phyloP scores from a whole-genome alignment of 2,113 vertebrate genomes.

The Syrmaticus mikado region DNA sequence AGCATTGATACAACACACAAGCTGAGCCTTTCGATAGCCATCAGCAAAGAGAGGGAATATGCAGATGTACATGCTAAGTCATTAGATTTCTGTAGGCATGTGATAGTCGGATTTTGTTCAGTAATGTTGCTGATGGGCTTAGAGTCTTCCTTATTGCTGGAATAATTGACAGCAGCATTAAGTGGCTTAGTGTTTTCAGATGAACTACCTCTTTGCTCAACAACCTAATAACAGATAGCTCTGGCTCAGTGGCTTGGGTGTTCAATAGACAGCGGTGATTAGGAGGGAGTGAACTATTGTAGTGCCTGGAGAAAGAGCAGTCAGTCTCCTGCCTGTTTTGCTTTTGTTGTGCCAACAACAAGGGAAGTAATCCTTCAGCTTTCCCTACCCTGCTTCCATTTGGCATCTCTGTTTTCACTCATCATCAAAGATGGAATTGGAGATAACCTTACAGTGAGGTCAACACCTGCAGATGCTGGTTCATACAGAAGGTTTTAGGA shows the following conservation, averaged over 20 bases:
- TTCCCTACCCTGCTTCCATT: background rate
- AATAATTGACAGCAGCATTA: background rate
- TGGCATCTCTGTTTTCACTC: background rate
- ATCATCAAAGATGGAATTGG: background rate
- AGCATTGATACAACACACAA: background rate
- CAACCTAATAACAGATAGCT: background rate
- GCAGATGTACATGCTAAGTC: background rate
- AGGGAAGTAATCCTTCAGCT: background rate
- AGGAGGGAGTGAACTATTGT: background rate
- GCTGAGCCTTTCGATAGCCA: background rate
- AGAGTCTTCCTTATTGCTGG: background rate
- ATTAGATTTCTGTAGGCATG: background rate
- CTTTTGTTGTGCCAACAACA: background rate
- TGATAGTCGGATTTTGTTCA: background rate
- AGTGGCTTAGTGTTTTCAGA: background rate
- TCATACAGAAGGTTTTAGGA: background rate
- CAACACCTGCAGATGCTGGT: background rate
- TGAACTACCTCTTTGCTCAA: background rate
- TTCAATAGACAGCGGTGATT: background rate
- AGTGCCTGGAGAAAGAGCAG: background rate
- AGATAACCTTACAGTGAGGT: background rate
- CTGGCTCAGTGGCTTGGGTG: background rate
- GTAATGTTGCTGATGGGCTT: background rate
- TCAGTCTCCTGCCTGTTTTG: background rate
- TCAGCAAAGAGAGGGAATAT: background rate